A percentile compares a stretch with the other conserved stretches of the same genome.
Evolutionary conservation across 2,797 vertebrate species (phyloP).

Genomic region (Glyptemys insculpta): DNA sequence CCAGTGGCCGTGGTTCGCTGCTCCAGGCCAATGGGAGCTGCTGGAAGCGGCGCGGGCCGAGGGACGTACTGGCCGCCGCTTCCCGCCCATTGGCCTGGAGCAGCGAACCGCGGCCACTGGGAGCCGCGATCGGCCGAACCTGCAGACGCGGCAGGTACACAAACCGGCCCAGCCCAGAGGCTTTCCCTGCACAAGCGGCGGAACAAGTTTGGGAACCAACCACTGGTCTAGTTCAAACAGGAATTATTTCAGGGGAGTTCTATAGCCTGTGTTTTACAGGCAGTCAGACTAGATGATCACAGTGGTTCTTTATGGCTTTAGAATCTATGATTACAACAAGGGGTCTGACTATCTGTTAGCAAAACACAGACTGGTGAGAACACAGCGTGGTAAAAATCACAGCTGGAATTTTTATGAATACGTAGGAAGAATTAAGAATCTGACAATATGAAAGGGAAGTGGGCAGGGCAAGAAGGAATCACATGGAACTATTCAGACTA

Average conservation of each 20-base stretch:
- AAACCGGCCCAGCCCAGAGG: too few relatives aligned
- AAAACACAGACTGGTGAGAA: neutral
- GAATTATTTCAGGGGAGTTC: neutral
- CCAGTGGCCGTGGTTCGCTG: too few relatives aligned
- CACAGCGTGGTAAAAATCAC: neutral
- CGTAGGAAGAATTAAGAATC: neutral
- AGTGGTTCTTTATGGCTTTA: neutral
- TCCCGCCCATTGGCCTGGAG: too few relatives aligned
- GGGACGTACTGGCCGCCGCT: too few relatives aligned
- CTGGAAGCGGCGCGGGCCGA: too few relatives aligned
- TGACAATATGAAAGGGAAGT: neutral
- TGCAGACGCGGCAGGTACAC: too few relatives aligned
- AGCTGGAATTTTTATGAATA: neutral
- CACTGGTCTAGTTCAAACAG: neutral
- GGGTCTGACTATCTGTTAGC: neutral
- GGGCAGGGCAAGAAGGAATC: neutral
- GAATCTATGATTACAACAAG: neutral
- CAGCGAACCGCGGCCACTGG: too few relatives aligned
- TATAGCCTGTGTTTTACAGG: neutral
- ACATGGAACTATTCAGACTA: neutral
- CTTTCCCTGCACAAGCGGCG: too few relatives aligned
- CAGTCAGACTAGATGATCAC: neutral
- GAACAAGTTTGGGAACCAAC: too few relatives aligned
- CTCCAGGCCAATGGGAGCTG: too few relatives aligned
- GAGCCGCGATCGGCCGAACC: too few relatives aligned